Evolutionary conservation across 1,140 invertebrate species (phyloP).

Genomic region (Triops longicaudatus): DNA sequence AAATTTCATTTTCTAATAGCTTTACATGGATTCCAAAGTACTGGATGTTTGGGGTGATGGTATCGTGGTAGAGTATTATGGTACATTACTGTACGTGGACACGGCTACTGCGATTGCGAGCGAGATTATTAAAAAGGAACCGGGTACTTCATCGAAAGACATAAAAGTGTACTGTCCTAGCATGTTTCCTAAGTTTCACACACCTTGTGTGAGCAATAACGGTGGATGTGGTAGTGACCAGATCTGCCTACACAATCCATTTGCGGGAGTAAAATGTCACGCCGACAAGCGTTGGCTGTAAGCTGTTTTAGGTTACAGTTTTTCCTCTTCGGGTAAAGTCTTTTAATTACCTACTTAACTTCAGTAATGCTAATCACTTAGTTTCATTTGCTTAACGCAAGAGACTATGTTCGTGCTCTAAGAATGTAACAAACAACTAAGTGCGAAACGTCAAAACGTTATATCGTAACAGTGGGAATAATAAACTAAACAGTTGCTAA

Average conservation of each 20-base stretch:
- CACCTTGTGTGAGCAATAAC: neutral
- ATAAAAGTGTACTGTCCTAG: neutral
- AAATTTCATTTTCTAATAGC: neutral
- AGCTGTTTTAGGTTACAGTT: neutral
- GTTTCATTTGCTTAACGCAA: too few relatives aligned
- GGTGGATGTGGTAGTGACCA: neutral
- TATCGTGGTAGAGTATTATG: neutral
- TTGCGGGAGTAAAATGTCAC: neutral
- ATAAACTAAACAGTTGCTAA: too few relatives aligned
- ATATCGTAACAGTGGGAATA: too few relatives aligned
- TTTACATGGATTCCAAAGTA: neutral
- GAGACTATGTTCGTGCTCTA: too few relatives aligned
- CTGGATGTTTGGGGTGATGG: neutral
- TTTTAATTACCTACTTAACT: too few relatives aligned
- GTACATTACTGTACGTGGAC: neutral
- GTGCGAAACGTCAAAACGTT: too few relatives aligned
- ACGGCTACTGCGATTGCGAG: neutral
- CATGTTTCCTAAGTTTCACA: neutral
- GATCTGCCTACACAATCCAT: neutral
- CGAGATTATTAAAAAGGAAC: neutral
- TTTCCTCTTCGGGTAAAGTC: neutral
- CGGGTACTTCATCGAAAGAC: neutral
- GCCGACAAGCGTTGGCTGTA: neutral
- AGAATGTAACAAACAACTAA: too few relatives aligned
- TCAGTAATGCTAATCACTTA: too few relatives aligned